Evolutionary conservation across 35 echinoderm and acorn worm species (phyloP).

Genomic region (Ophiothrix spiculata): DNA sequence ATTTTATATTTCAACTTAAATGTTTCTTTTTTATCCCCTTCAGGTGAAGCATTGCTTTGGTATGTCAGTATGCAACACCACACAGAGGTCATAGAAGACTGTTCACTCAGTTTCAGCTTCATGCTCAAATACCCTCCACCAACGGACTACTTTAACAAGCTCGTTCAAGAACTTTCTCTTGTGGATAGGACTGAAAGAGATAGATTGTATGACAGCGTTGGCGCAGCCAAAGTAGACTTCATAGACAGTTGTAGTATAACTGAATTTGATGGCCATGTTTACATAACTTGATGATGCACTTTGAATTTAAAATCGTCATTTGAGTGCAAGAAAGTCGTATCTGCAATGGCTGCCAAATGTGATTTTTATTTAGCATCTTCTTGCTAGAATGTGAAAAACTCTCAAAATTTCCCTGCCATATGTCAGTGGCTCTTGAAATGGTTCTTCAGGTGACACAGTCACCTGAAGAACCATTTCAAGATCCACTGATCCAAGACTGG

Average conservation of each 20-base stretch:
- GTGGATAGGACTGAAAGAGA: constrained; percentile 24
- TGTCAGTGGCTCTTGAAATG: too few species aligned
- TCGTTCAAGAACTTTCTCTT: constrained; percentile 22
- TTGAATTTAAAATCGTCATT: too few species aligned
- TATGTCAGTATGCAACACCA: constrained; percentile 76
- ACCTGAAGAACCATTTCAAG: too few species aligned
- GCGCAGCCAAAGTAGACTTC: constrained; percentile 34
- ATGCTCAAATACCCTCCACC: constrained; percentile 65
- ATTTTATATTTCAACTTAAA: too few species aligned
- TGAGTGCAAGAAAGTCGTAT: too few species aligned
- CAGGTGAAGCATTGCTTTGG: constrained; percentile 85
- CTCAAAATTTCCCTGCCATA: too few species aligned
- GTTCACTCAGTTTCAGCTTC: constrained; percentile 88
- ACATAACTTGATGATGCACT: constrained; percentile 40
- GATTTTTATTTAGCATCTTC: too few species aligned
- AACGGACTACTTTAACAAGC: constrained; percentile 51
- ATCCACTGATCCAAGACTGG: too few species aligned
- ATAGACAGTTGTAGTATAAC: constrained; percentile 49
- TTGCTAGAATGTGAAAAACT: too few species aligned
- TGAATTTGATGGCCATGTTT: constrained; percentile 30
- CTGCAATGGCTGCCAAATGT: too few species aligned
- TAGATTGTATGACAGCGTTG: constrained; percentile 30
- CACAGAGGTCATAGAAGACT: constrained; percentile 77
- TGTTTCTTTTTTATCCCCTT: too few species aligned
- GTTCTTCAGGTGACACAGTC: too few species aligned